Percentiles rank a stretch among this genome's conserved stretches.
Evolutionary conservation across 64 coral and sea anemone species (phyloP).

Genomic region (Actinia tenebrosa): DNA sequence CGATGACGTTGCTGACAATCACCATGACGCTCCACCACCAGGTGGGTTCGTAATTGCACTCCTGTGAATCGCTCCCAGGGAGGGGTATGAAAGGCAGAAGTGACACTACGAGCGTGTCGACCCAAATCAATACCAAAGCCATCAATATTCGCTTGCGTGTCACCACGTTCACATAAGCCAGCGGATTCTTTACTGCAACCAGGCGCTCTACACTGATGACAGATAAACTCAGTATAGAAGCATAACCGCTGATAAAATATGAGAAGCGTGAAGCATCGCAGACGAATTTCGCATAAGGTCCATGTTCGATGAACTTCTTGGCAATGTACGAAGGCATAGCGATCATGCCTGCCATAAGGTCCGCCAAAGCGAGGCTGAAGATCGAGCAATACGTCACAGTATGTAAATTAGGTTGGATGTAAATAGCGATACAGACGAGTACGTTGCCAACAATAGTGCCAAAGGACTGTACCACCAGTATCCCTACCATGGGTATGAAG

Average conservation of each 20-base stretch:
- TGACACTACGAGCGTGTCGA: slow-evolving; percentile 53
- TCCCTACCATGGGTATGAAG: slow-evolving; percentile 27
- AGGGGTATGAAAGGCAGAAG: slow-evolving; percentile 72
- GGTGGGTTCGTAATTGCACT: slow-evolving; percentile 80
- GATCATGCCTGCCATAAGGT: slow-evolving; percentile 60
- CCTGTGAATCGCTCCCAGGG: slow-evolving; percentile 19
- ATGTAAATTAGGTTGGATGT: slow-evolving; percentile 64
- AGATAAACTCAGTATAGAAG: slow-evolving; percentile 73
- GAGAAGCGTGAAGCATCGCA: slow-evolving; percentile 74
- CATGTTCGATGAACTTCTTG: slow-evolving; percentile 53
- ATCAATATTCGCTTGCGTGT: slow-evolving; percentile 50
- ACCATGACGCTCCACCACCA: slow-evolving; percentile 91
- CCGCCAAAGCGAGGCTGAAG: slow-evolving; percentile 74
- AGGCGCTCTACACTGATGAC: slow-evolving; percentile 84
- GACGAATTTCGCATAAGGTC: slow-evolving; percentile 25
- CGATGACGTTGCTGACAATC: slow-evolving; percentile 68
- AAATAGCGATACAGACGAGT: slow-evolving; percentile 48
- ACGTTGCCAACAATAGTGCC: slow-evolving; percentile 48
- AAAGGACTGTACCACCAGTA: slow-evolving; percentile 40
- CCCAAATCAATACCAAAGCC: slow-evolving; percentile 54
- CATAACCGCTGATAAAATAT: slow-evolving; percentile 89
- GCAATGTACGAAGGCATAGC: slow-evolving; percentile 79
- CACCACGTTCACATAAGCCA: slow-evolving; percentile 54
- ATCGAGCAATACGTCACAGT: slow-evolving; percentile 62
- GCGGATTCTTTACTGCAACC: slow-evolving; percentile 60